Percentiles rank a stretch among this genome's conserved stretches.
Evolutionary conservation across 2,888 invertebrate genomes (phyloP).

Genomic region (Cyclophora punctaria): DNA sequence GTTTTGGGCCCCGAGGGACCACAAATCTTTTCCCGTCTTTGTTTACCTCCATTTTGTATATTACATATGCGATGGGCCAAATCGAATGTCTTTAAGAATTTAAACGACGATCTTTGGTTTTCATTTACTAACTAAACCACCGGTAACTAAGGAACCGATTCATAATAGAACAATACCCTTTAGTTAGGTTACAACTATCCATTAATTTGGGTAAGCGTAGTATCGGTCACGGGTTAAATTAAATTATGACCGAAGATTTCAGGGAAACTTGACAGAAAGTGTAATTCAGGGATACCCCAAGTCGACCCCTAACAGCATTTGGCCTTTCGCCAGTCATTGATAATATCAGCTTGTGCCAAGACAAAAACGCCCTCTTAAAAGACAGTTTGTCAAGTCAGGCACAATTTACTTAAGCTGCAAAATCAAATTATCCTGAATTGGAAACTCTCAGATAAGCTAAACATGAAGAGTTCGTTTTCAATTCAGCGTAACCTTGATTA

Average conservation of each 20-base stretch:
- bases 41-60: constrained; percentile 24
- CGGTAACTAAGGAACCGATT: no score
- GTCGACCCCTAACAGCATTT: constrained; percentile 36
- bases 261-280: constrained; percentile 27
- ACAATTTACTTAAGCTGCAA: constrained; percentile 25
- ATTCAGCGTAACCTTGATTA: constrained; percentile 15
- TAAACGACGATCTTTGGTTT: no score
- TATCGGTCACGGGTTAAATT: background rate
- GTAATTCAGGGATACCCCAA: constrained; percentile 22
- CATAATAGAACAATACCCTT: no score
- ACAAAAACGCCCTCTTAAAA: constrained; percentile 44
- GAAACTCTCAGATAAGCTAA: constrained; percentile 14
- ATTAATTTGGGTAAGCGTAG: no score
- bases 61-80: constrained; percentile 3
- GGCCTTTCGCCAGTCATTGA: constrained; percentile 53
- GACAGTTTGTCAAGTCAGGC: constrained; percentile 30
- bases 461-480: constrained; percentile 17
- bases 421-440: constrained; percentile 14
- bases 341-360: constrained; percentile 47
- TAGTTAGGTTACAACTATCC: no score
- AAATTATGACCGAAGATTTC: constrained; percentile 11
- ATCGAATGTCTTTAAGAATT: background rate
- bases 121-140: no score
- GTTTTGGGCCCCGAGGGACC: constrained; percentile 36
- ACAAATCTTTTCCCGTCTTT: constrained; percentile 34